Evolutionary conservation across 1,140 invertebrate genomes (phyloP).

Genomic region (Chymomyza costata): DNA sequence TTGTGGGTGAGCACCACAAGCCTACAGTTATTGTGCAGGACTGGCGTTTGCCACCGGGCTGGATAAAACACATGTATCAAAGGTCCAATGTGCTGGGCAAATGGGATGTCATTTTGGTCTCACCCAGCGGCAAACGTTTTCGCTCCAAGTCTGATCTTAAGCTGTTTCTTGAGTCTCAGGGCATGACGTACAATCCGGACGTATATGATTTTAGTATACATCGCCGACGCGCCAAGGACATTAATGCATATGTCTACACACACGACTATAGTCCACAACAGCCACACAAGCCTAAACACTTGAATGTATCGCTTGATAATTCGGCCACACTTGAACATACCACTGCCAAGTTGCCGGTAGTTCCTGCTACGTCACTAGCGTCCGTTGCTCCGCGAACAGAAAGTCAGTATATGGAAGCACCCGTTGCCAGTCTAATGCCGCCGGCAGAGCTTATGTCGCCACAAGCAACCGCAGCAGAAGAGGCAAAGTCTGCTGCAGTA

Average conservation of each 20-base stretch:
- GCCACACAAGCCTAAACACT: conserved; percentile 39
- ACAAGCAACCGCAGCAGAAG: conserved; percentile 23
- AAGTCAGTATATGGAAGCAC: conserved; percentile 64
- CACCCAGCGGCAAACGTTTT: conserved; percentile 79
- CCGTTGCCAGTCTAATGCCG: conserved; percentile 55
- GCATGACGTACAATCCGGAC: conserved; percentile 76
- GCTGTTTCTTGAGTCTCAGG: conserved; percentile 77
- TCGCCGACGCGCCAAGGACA: conserved; percentile 77
- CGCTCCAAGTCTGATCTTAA: conserved; percentile 80
- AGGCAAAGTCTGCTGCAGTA: background rate
- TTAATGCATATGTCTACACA: conserved; percentile 76
- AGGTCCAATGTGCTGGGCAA: conserved; percentile 83
- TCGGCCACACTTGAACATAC: conserved; percentile 25
- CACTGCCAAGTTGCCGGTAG: conserved; percentile 21
- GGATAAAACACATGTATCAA: conserved; percentile 86
- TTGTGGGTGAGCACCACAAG: conserved; percentile 75
- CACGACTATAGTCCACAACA: conserved; percentile 68
- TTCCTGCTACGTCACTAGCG: background rate
- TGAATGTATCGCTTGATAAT: conserved; percentile 40
- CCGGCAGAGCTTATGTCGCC: conserved; percentile 65
- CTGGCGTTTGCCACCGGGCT: conserved; percentile 82
- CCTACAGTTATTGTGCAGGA: conserved; percentile 83
- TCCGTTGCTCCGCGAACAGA: conserved; percentile 29
- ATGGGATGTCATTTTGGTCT: conserved; percentile 87
- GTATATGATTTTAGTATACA: conserved; percentile 80